Evolutionary conservation across 2,797 vertebrate genomes (phyloP).

Genomic region (Pseudochirops cupreus): DNA sequence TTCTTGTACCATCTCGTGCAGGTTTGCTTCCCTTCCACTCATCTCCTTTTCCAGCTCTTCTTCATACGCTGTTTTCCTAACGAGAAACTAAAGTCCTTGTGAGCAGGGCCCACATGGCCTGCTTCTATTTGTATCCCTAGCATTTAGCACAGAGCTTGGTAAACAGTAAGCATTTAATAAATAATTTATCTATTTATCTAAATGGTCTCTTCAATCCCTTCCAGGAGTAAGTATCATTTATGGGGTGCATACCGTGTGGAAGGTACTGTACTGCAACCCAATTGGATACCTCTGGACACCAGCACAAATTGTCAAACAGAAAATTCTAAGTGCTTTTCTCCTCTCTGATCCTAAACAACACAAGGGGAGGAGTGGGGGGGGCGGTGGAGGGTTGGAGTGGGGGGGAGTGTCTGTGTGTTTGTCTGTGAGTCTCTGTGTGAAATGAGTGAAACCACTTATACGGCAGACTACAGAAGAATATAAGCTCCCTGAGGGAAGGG

Average conservation of each 20-base stretch:
- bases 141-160: not conserved
- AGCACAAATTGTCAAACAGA: not conserved
- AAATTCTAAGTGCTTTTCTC: not conserved
- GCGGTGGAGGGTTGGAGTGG: rapidly evolving
- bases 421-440: not conserved
- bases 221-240: not conserved
- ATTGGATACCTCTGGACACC: not conserved
- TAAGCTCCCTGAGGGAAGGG: not conserved
- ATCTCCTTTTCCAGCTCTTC: not conserved
- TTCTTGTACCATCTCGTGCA: not conserved
- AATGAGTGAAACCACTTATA: conserved; percentile 50
- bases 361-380: not conserved
- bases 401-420: not conserved
- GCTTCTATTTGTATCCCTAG: not conserved
- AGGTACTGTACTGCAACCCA: not conserved
- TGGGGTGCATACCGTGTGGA: not conserved
- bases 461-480: not conserved
- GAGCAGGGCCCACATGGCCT: not conserved
- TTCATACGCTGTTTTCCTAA: not conserved
- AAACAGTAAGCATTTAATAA: not conserved
- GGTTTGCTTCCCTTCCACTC: not conserved
- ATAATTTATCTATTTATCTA: not conserved
- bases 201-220: not conserved
- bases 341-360: not conserved
- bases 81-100: not conserved